Conservation (phyloP, 2,888 invertebrate genomes). For the Podotricha telesiphe region DNA sequence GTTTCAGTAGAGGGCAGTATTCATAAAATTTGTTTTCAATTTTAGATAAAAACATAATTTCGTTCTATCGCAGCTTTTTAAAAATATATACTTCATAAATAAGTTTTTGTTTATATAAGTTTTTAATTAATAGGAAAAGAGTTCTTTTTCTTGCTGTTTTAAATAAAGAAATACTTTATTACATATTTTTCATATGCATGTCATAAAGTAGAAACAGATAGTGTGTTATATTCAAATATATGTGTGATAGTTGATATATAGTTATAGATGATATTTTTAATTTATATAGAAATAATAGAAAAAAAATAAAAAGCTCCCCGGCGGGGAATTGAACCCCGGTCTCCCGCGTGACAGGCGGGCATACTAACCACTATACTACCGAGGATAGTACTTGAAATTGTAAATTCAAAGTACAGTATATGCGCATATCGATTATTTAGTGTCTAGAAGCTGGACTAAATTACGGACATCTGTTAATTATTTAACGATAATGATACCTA, state of each 20-base stretch:
- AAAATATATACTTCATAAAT: no score
- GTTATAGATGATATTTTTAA: not conserved
- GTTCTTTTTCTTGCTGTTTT: no score
- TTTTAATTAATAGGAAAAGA: no score
- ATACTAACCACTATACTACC: slow-evolving; percentile 84
- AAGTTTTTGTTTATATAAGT: no score
- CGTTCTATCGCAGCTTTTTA: no score
- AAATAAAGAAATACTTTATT: no score
- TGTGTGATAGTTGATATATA: not conserved
- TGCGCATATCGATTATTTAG: not conserved
- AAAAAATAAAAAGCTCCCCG: not conserved
- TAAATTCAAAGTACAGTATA: not conserved
- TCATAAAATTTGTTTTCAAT: not conserved
- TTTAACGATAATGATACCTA: no score
- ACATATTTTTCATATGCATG: no score
- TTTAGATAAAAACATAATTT: not conserved
- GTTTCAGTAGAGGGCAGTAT: not conserved
- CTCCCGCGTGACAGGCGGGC: slow-evolving; percentile 85
- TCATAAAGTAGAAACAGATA: no score
- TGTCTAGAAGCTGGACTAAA: not conserved
- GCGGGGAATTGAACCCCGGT: slow-evolving; percentile 85
- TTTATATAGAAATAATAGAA: not conserved
- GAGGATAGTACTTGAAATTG: slow-evolving; percentile 56
- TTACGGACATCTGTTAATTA: no score
- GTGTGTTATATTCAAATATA: no score